Conservation (phyloP, 2,888 invertebrate genomes). For the Melieria omissa region DNA sequence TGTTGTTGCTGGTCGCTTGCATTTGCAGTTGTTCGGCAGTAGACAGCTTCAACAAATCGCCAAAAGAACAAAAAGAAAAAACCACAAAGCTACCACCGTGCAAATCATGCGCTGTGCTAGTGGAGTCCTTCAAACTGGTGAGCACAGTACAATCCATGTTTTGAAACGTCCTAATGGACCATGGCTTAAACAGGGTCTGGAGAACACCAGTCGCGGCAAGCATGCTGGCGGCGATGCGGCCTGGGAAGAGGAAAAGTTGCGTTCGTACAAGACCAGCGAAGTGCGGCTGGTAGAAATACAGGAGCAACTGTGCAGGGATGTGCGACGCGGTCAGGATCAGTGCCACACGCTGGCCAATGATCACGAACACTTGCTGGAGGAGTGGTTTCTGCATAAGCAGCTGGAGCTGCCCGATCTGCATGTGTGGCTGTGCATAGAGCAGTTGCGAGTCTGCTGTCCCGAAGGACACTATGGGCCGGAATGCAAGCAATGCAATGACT, state of each 20-base stretch:
- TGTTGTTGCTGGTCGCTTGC: constrained; percentile 1
- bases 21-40: constrained; percentile 19
- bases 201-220: constrained; percentile 84
- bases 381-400: constrained; percentile 87
- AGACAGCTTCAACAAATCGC: constrained; percentile 42
- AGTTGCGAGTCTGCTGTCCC: constrained; percentile 84
- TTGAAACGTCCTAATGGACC: background rate
- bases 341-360: constrained; percentile 88
- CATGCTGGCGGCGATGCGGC: constrained; percentile 94
- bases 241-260: constrained; percentile 90
- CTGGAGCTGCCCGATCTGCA: constrained; percentile 71
- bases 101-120: constrained; percentile 79
- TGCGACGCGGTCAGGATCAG: constrained; percentile 77
- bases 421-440: constrained; percentile 83
- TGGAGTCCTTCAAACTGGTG: constrained; percentile 78
- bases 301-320: constrained; percentile 84
- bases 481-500: constrained; percentile 86
- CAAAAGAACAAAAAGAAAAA: constrained; percentile 55
- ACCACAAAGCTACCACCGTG: constrained; percentile 77
- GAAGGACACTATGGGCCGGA: constrained; percentile 83
- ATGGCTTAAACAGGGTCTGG: constrained; percentile 71
- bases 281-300: constrained; percentile 91
- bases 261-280: constrained; percentile 87
- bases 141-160: background rate
- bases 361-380: constrained; percentile 82